phyloP scores from a whole-genome alignment of 2,797 vertebrate species.

The Hypotaenidia okinawae region DNA sequence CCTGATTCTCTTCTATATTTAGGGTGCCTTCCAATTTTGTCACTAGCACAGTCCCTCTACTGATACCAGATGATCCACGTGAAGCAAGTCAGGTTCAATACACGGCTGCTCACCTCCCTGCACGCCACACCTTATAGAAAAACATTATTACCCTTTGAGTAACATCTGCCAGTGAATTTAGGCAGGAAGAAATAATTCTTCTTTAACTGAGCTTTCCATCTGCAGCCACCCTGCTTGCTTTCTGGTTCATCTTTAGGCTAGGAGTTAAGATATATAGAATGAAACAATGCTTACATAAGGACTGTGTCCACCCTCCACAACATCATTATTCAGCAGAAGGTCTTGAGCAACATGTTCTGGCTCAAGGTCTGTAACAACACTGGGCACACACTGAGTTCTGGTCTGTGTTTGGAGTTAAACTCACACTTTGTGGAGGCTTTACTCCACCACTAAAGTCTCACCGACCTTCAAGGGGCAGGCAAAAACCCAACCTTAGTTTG shows the following conservation, averaged over 20 bases:
- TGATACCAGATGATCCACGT: neutral
- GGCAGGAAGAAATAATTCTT: neutral
- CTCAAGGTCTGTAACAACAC: neutral
- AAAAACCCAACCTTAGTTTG: neutral
- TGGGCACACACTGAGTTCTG: neutral
- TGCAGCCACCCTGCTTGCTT: neutral
- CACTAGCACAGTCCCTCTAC: neutral
- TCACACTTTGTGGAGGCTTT: neutral
- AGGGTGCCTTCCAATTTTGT: slow-evolving; percentile 11
- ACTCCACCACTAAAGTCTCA: neutral
- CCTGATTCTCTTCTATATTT: slow-evolving; percentile 25
- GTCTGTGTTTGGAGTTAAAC: neutral
- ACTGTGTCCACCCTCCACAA: accelerated
- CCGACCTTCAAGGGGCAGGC: neutral
- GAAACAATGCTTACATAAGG: neutral
- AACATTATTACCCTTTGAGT: neutral
- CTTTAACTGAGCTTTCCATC: neutral
- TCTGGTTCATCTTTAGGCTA: neutral
- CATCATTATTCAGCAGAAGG: neutral
- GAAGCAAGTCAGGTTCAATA: neutral
- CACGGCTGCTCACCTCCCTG: neutral
- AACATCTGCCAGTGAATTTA: neutral
- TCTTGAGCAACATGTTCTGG: neutral
- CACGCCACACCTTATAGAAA: neutral
- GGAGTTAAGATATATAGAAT: neutral